phyloP scores from a whole-genome alignment of 2,797 vertebrate genomes.

The Gephyroberyx darwinii region DNA sequence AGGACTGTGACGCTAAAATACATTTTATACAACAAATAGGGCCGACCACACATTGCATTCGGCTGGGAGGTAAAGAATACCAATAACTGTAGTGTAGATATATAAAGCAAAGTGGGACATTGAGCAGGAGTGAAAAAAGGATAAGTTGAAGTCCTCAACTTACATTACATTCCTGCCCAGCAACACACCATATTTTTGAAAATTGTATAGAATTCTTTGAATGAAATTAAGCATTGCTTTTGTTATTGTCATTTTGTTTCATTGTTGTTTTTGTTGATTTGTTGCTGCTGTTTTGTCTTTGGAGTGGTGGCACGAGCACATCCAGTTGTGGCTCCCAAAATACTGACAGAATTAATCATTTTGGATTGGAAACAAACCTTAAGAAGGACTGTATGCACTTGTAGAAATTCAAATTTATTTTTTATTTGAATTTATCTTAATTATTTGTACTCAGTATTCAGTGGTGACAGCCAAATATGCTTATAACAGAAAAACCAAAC shows the following conservation, averaged over 20 bases:
- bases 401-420: not conserved
- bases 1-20: not conserved
- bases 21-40: conserved; percentile 1
- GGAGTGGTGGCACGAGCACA: not conserved
- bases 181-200: too few relatives aligned
- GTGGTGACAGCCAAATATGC: conserved; percentile 4
- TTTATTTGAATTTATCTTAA: not conserved
- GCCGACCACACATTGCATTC: not conserved
- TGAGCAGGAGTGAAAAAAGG: not conserved
- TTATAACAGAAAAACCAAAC: conserved; percentile 12
- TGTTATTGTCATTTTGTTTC: not conserved
- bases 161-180: not conserved
- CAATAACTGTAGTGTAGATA: not conserved
- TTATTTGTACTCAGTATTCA: not conserved
- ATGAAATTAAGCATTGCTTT: not conserved
- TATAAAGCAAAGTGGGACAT: not conserved
- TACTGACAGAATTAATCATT: not conserved
- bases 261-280: not conserved
- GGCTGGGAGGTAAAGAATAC: not conserved
- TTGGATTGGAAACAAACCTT: not conserved
- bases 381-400: not conserved
- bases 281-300: not conserved
- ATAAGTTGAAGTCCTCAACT: not conserved
- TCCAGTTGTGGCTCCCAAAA: not conserved
- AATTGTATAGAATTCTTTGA: too few relatives aligned